phyloP scores from a whole-genome alignment of 2,888 invertebrate species.

The Eustalomyia histrio region DNA sequence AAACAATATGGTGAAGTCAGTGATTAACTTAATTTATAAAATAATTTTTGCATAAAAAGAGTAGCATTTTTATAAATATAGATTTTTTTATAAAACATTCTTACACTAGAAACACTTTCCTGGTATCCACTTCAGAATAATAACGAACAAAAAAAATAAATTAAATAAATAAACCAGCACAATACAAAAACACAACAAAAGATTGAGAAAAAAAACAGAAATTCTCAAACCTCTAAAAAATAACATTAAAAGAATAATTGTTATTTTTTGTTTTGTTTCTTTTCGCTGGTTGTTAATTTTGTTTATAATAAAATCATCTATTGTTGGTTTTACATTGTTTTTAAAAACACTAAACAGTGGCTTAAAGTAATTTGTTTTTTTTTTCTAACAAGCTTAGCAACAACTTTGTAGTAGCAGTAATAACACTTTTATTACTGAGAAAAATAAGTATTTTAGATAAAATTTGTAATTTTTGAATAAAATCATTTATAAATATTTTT shows the following conservation, averaged over 20 bases:
- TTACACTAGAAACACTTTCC: background rate
- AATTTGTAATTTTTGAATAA: too few species aligned
- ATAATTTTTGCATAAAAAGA: background rate
- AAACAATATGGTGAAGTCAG: constrained; percentile 27
- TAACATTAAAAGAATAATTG: constrained; percentile 54
- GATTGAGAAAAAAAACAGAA: constrained; percentile 9
- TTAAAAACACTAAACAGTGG: background rate
- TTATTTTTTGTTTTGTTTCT: constrained; percentile 23
- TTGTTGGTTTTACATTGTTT: background rate
- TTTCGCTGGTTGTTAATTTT: constrained; percentile 15
- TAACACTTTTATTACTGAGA: too few species aligned
- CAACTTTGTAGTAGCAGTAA: too few species aligned
- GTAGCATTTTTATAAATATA: background rate
- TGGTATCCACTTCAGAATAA: background rate
- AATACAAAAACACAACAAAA: constrained; percentile 35
- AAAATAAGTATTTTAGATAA: too few species aligned
- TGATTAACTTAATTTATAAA: constrained; percentile 44
- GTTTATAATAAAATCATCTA: constrained; percentile 6
- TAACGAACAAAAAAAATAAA: constrained; percentile 33
- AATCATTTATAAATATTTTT: too few species aligned
- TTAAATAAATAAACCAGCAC: constrained; percentile 51
- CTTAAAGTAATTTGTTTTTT: background rate
- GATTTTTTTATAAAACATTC: background rate
- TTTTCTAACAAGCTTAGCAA: too few species aligned
- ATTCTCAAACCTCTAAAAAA: constrained; percentile 34